phyloP scores from a whole-genome alignment of 1,140 invertebrate species.

The Bombus vancouverensis region DNA sequence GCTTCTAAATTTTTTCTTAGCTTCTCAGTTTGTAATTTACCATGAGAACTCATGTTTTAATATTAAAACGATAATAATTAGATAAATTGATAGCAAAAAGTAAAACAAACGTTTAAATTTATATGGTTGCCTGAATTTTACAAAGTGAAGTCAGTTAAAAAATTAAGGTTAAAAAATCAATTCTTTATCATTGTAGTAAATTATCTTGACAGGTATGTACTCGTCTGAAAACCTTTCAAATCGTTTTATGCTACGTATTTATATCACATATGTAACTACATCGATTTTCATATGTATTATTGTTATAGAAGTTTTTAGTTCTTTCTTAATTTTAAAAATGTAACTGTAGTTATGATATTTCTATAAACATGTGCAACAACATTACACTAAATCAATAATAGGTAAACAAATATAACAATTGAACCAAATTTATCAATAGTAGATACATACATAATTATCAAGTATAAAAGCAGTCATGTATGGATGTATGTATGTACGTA shows the following conservation, averaged over 20 bases:
- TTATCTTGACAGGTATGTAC: background rate
- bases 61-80: background rate
- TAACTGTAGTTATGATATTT: background rate
- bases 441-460: too few species aligned
- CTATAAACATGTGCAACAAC: background rate
- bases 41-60: conserved; percentile 74
- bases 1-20: conserved; percentile 88
- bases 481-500: too few species aligned
- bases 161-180: background rate
- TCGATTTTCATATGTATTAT: background rate
- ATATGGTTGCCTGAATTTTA: background rate
- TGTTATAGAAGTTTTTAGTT: background rate
- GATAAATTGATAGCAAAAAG: background rate
- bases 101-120: background rate
- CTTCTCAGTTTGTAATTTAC: conserved; percentile 84
- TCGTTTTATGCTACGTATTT: background rate
- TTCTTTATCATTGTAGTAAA: background rate
- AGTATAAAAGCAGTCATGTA: background rate
- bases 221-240: background rate
- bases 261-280: background rate
- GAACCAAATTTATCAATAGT: background rate
- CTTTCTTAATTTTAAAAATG: background rate
- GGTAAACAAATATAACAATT: background rate
- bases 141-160: background rate
- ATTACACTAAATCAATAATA: background rate